These are phyloP conservation scores for Amphiprion ocellaris DNA, from an alignment of 2,113 vertebrate species.

Conservation along the genomic window DNA sequence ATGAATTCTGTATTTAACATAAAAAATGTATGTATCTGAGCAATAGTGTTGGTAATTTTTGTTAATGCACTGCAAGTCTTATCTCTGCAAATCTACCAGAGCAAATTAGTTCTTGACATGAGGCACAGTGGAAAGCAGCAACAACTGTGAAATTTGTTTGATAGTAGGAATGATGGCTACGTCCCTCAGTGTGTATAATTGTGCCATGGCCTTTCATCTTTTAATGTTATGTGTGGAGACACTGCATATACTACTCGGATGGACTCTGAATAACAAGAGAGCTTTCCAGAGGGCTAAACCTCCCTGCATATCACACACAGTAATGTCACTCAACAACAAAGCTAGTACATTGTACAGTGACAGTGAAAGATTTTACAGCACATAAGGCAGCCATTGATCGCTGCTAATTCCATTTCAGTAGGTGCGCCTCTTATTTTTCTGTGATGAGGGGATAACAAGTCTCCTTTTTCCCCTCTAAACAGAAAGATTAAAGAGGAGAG, in stretches of 20 bases:
- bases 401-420: conserved; percentile 63
- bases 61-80: conserved; percentile 26
- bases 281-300: conserved; percentile 46
- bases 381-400: conserved; percentile 60
- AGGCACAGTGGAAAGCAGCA: conserved; percentile 28
- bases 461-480: conserved; percentile 50
- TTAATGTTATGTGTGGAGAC: conserved; percentile 26
- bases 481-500: conserved; percentile 61
- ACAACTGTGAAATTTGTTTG: conserved; percentile 43
- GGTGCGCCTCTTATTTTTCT: conserved; percentile 54
- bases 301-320: conserved; percentile 37
- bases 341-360: conserved; percentile 32
- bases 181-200: conserved; percentile 42
- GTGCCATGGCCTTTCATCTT: conserved; percentile 34
- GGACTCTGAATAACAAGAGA: conserved; percentile 45
- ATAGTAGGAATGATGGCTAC: conserved; percentile 29
- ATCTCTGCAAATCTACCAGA: conserved; percentile 29
- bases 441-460: conserved; percentile 61
- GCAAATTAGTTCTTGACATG: conserved; percentile 62
- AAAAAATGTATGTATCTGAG: conserved; percentile 5
- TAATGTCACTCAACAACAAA: conserved; percentile 62
- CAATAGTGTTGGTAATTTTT: conserved; percentile 9
- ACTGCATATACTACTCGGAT: conserved; percentile 31
- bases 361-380: conserved; percentile 55
- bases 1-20: conserved; percentile 13